Percentiles rank a stretch among this genome's conserved stretches.
These are phyloP conservation scores for Platichthys flesus DNA, from an alignment of 2,113 vertebrate species.

Conservation along the genomic window DNA sequence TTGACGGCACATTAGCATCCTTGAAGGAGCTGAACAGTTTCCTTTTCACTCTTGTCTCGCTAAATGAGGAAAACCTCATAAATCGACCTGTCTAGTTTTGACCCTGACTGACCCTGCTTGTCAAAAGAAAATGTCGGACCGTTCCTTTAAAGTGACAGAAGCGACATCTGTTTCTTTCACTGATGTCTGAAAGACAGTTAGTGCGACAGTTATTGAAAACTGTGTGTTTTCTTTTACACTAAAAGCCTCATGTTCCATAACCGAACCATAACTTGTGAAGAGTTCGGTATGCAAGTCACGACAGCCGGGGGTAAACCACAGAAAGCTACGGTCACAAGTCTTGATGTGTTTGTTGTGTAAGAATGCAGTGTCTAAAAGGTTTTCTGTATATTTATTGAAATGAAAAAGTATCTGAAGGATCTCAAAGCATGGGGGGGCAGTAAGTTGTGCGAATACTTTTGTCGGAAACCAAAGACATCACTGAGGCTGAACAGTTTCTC, in stretches of 20 bases:
- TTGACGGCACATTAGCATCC: background rate
- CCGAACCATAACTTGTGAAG: background rate
- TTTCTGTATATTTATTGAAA: constrained; percentile 13
- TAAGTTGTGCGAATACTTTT: constrained; percentile 31
- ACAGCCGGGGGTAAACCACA: constrained; percentile 30
- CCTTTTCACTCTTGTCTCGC: background rate
- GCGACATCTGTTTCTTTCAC: constrained; percentile 6
- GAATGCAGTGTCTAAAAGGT: constrained; percentile 21
- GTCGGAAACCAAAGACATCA: constrained; percentile 37
- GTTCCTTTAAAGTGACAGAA: constrained; percentile 2
- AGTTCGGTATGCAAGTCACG: background rate
- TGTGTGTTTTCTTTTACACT: constrained; percentile 22
- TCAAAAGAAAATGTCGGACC: background rate
- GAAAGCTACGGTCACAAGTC: background rate
- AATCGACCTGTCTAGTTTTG: background rate
- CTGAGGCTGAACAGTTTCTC: constrained; percentile 39
- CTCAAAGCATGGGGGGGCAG: background rate
- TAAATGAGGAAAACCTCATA: background rate
- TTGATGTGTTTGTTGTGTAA: constrained; percentile 23
- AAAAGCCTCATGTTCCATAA: constrained; percentile 2
- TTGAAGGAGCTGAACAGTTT: background rate
- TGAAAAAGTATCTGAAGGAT: background rate
- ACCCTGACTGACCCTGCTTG: background rate
- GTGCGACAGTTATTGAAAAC: constrained; percentile 29
- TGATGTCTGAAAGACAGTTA: constrained; percentile 17